Evolutionary conservation across 2,888 invertebrate species (phyloP).

Genomic region (Heterodera filipjevi): DNA sequence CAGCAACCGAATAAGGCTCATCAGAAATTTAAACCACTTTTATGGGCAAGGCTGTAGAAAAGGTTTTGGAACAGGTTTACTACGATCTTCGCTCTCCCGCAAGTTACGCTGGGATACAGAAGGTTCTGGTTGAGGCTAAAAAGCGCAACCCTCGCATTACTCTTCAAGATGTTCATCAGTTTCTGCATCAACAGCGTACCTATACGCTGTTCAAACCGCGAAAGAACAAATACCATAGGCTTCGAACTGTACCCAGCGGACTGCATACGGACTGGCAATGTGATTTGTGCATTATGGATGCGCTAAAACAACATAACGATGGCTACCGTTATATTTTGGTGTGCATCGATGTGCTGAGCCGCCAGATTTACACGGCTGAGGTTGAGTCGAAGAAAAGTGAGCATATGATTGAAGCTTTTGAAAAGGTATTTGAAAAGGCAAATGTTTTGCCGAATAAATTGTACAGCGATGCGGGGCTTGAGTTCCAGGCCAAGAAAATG

Average conservation of each 20-base stretch:
- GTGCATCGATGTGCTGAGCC: neutral
- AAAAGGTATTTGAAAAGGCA: neutral
- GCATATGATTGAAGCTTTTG: constrained; percentile 23
- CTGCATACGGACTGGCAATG: constrained; percentile 16
- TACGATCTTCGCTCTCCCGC: constrained; percentile 18
- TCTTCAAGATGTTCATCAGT: neutral
- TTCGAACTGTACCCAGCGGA: neutral
- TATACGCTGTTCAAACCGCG: neutral
- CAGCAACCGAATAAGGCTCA: neutral
- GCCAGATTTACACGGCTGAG: neutral
- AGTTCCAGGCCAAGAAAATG: constrained; percentile 16
- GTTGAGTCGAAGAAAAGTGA: constrained; percentile 11
- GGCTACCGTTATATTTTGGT: neutral
- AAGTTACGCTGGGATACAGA: constrained; percentile 11
- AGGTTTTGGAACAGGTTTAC: constrained; percentile 3
- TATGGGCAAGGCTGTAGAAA: constrained; percentile 13
- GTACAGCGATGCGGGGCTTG: constrained; percentile 10
- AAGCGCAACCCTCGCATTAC: constrained; percentile 13
- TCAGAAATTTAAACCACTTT: neutral
- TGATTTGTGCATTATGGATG: neutral
- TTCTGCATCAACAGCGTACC: constrained; percentile 5
- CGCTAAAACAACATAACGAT: neutral
- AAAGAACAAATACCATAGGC: neutral
- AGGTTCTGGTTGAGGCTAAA: constrained; percentile 12
- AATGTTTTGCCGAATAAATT: neutral